These are phyloP conservation scores for Tokudaia muenninki DNA, from an alignment of 2,797 vertebrate species.

Conservation along the genomic window DNA sequence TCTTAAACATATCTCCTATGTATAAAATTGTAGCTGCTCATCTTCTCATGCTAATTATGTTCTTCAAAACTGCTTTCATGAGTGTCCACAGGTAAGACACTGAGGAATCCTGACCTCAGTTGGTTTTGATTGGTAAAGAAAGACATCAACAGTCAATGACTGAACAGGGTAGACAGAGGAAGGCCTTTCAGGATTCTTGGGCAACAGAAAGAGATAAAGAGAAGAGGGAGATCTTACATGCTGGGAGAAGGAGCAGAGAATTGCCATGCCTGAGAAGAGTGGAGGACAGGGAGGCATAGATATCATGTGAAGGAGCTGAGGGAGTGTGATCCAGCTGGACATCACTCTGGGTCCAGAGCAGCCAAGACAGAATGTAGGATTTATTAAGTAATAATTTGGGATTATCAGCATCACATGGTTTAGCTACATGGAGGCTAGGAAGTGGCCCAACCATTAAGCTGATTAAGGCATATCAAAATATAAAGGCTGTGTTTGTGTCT, in stretches of 20 bases:
- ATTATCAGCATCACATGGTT: background rate
- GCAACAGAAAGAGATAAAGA: background rate
- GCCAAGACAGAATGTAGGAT: background rate
- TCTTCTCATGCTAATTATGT: background rate
- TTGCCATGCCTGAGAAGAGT: no score
- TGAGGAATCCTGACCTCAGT: no score
- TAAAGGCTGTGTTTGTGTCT: no score
- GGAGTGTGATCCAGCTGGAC: background rate
- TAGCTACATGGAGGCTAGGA: background rate
- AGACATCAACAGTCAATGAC: background rate
- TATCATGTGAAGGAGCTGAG: background rate
- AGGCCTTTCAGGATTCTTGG: background rate
- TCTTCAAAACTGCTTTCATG: background rate
- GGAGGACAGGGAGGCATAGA: background rate
- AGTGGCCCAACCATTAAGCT: background rate
- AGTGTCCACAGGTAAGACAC: background rate
- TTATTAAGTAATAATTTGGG: background rate
- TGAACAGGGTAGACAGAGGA: background rate
- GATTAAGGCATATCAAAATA: background rate
- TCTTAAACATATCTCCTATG: background rate
- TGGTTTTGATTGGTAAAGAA: background rate
- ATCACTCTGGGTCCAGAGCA: background rate
- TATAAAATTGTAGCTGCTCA: background rate
- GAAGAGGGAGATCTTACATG: background rate
- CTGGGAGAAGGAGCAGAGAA: background rate